Evolutionary conservation across 1,140 invertebrate species (phyloP).

Genomic region (Sarcophaga bullata): DNA sequence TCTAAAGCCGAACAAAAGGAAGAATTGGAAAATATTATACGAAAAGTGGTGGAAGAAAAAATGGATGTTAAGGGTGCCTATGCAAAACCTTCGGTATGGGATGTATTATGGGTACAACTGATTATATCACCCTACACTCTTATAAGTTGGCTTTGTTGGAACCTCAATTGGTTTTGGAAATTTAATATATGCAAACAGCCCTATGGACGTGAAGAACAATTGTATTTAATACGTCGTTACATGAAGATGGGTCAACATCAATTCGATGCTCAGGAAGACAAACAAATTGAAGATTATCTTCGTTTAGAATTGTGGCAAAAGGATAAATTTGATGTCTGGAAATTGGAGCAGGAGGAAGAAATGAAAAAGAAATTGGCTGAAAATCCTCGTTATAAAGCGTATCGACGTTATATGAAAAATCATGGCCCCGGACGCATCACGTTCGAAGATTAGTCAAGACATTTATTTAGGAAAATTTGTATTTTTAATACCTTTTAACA

Average conservation of each 20-base stretch:
- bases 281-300: constrained; percentile 79
- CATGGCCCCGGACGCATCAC: constrained; percentile 81
- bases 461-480: not conserved
- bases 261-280: constrained; percentile 78
- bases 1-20: constrained; percentile 79
- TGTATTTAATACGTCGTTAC: constrained; percentile 83
- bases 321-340: constrained; percentile 83
- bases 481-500: no score
- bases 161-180: constrained; percentile 81
- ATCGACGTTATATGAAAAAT: constrained; percentile 82
- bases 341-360: constrained; percentile 83
- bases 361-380: constrained; percentile 82
- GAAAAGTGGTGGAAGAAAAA: constrained; percentile 86
- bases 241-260: constrained; percentile 77
- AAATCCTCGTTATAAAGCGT: constrained; percentile 81
- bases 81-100: constrained; percentile 78
- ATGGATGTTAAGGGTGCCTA: constrained; percentile 92
- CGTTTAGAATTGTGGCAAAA: constrained; percentile 82
- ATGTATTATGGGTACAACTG: constrained; percentile 86
- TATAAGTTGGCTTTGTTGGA: constrained; percentile 77
- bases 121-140: constrained; percentile 81
- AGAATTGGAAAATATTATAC: constrained; percentile 78
- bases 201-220: constrained; percentile 84
- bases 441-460: constrained; percentile 73
- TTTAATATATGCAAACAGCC: constrained; percentile 80